These are phyloP conservation scores for Drosophila ohnishii DNA, from an alignment of 1,140 invertebrate species.

Conservation along the genomic window DNA sequence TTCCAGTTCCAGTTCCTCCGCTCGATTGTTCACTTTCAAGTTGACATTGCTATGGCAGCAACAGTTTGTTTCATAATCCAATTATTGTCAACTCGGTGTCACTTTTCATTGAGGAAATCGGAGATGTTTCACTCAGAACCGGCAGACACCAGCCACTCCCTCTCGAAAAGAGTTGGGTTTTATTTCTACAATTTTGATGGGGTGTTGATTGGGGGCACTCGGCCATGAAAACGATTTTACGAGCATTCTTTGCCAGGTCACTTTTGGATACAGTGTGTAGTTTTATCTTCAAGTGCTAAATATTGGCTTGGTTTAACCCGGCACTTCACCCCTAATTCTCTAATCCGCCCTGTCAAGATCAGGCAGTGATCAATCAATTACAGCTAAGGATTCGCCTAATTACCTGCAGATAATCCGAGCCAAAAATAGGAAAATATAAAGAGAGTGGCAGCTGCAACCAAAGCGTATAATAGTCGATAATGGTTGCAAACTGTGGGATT, in stretches of 20 bases:
- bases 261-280: slow-evolving; percentile 19
- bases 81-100: slow-evolving; percentile 70
- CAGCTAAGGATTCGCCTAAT: slow-evolving; percentile 29
- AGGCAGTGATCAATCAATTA: slow-evolving; percentile 41
- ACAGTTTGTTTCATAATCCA: slow-evolving; percentile 64
- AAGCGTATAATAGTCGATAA: slow-evolving; percentile 69
- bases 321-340: slow-evolving; percentile 1
- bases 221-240: slow-evolving; percentile 62
- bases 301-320: slow-evolving; percentile 3
- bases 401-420: slow-evolving; percentile 23
- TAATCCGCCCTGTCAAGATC: slow-evolving; percentile 3
- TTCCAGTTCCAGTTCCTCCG: slow-evolving; percentile 13
- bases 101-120: slow-evolving; percentile 64
- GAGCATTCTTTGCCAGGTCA: slow-evolving; percentile 61
- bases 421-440: slow-evolving; percentile 38
- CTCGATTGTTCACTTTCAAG: slow-evolving; percentile 30
- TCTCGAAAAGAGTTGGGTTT: slow-evolving; percentile 14
- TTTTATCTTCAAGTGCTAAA: not conserved
- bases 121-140: slow-evolving; percentile 20
- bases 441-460: slow-evolving; percentile 21
- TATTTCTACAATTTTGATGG: slow-evolving; percentile 13
- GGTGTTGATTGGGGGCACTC: slow-evolving; percentile 59
- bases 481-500: slow-evolving; percentile 50
- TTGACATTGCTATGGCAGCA: slow-evolving; percentile 27
- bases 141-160: slow-evolving; percentile 3